Conservation (phyloP, 2,113 vertebrate genomes). For the Serilophus lunatus region DNA sequence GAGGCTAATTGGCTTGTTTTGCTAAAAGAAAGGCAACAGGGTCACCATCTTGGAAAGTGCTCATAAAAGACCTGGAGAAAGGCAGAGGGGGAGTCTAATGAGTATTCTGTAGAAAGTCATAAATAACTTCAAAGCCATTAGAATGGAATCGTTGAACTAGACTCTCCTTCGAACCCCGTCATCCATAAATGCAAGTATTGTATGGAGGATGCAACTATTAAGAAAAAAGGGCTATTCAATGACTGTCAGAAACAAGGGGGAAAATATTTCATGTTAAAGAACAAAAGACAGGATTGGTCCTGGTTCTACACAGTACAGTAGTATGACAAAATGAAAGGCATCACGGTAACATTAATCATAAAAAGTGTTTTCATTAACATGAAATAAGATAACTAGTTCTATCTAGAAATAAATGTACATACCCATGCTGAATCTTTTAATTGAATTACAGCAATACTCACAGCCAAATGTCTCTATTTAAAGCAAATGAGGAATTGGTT, state of each 20-base stretch:
- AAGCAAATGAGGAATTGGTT: neutral
- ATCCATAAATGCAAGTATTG: neutral
- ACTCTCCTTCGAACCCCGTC: neutral
- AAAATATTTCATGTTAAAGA: neutral
- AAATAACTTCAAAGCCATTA: neutral
- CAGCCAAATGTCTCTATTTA: neutral
- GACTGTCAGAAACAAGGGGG: neutral
- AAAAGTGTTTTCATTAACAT: neutral
- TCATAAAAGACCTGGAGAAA: neutral
- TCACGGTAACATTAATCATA: neutral
- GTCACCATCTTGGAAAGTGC: neutral
- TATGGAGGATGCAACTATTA: neutral
- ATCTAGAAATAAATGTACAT: neutral
- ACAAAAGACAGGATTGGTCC: neutral
- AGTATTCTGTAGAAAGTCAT: neutral
- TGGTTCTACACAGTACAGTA: neutral
- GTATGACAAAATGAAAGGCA: neutral
- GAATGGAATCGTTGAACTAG: neutral
- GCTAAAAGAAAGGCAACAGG: neutral
- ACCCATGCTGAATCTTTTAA: rapidly evolving
- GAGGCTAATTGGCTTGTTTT: neutral
- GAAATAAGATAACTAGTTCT: neutral
- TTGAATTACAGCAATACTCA: neutral
- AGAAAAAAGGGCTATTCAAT: neutral
- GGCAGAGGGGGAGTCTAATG: neutral